phyloP scores from a whole-genome alignment of 2,888 invertebrate species.

The Lasioglossum oenotherae region DNA sequence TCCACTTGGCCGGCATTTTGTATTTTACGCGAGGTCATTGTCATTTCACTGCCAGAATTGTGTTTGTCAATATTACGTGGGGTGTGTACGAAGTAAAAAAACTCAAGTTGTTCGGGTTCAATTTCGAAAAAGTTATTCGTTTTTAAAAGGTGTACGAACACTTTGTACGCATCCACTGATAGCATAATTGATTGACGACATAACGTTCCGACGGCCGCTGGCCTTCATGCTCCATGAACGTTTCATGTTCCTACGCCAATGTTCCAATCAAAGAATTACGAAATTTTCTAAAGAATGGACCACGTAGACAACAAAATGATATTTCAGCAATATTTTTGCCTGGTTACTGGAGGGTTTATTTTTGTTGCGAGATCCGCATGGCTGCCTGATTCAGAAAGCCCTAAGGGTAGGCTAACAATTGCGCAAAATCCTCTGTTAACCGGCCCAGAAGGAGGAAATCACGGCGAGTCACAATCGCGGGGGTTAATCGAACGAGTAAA shows the following conservation, averaged over 20 bases:
- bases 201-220: neutral
- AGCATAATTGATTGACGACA: no score
- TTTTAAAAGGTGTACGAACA: no score
- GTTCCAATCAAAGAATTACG: neutral
- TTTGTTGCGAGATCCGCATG: neutral
- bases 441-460: constrained; percentile 72
- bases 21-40: neutral
- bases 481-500: constrained; percentile 70
- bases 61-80: no score
- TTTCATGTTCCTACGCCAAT: neutral
- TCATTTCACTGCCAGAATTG: neutral
- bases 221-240: neutral
- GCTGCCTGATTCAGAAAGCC: neutral
- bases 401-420: constrained; percentile 21
- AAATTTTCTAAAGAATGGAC: neutral
- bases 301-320: neutral
- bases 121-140: no score
- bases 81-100: no score
- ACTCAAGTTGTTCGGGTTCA: no score
- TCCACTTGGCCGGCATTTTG: neutral
- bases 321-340: neutral
- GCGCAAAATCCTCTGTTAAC: constrained; percentile 53
- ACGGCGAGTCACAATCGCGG: constrained; percentile 60
- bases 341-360: neutral
- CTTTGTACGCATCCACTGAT: no score